Evolutionary conservation across 2,888 invertebrate species (phyloP).

Genomic region (Lepidochrysops patricia): DNA sequence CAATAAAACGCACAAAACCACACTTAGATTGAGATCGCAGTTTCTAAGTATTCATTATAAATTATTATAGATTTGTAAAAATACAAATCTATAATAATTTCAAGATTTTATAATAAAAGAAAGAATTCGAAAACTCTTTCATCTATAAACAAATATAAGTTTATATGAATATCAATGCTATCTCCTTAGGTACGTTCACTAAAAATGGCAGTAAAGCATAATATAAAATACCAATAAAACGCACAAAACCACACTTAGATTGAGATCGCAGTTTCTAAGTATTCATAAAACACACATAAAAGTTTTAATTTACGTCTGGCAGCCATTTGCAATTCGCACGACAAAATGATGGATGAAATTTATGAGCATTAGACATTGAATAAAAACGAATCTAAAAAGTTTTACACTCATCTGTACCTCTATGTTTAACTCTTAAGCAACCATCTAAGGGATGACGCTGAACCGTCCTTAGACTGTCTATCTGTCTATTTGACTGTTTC

Average conservation of each 20-base stretch:
- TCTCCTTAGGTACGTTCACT: no score
- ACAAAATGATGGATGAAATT: slow-evolving; percentile 33
- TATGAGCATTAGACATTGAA: slow-evolving; percentile 26
- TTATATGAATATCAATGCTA: no score
- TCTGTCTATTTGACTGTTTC: no score
- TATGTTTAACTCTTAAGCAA: no score
- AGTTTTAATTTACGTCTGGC: slow-evolving; percentile 32
- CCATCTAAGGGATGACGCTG: no score
- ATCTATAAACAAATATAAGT: no score
- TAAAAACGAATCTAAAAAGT: neutral
- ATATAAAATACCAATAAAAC: slow-evolving; percentile 10
- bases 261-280: slow-evolving; percentile 32
- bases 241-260: slow-evolving; percentile 18
- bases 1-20: slow-evolving; percentile 8
- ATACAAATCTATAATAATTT: no score
- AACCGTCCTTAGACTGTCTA: no score
- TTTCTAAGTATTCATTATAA: slow-evolving; percentile 34
- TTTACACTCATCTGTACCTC: no score
- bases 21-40: slow-evolving; percentile 28
- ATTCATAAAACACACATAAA: slow-evolving; percentile 38
- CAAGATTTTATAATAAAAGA: neutral
- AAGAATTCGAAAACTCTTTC: no score
- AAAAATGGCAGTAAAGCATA: neutral
- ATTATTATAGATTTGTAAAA: no score
- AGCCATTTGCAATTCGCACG: slow-evolving; percentile 32